phyloP scores from a whole-genome alignment of 2,797 vertebrate genomes.

The Silurus aristotelis region DNA sequence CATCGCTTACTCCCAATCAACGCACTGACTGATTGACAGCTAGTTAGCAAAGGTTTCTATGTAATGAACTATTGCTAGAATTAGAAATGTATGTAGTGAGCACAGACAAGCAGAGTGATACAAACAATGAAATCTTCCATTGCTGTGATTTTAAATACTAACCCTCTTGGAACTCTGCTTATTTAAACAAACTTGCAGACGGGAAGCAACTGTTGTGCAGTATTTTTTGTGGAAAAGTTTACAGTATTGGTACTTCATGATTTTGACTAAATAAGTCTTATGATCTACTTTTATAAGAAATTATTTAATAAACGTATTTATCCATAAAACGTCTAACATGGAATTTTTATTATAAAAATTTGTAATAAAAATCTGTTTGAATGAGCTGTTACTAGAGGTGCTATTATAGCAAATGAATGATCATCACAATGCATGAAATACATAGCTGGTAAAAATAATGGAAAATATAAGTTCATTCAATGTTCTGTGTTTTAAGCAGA shows the following conservation, averaged over 20 bases:
- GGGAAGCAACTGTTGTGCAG: not conserved
- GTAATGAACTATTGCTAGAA: not conserved
- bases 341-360: not conserved
- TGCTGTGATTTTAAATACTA: not conserved
- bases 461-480: not conserved
- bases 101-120: not conserved
- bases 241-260: not conserved
- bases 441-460: not conserved
- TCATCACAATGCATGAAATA: not conserved
- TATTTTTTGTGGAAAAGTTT: not conserved
- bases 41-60: not conserved
- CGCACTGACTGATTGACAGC: not conserved
- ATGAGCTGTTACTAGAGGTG: not conserved
- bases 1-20: not conserved
- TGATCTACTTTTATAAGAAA: not conserved
- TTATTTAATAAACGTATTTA: not conserved
- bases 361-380: not conserved
- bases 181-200: not conserved
- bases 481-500: not conserved
- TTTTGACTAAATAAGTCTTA: not conserved
- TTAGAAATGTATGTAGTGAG: not conserved
- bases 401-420: not conserved
- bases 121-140: not conserved
- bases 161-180: not conserved
- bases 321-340: not conserved